Conservation (phyloP, 2,113 vertebrate species). For the Gambusia holbrooki region DNA sequence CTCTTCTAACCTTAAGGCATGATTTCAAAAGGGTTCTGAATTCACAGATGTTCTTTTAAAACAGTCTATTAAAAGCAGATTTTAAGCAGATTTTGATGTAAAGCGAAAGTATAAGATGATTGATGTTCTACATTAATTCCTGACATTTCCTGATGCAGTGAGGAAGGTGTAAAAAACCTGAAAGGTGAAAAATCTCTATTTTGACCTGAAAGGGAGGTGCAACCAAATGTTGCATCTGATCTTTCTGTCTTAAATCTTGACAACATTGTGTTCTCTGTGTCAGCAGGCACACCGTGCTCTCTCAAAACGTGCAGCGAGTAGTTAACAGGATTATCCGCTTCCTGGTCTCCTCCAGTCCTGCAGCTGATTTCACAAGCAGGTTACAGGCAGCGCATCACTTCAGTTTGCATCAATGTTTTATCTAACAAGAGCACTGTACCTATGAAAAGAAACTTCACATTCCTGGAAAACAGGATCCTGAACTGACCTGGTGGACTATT, state of each 20-base stretch:
- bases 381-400: slow-evolving; percentile 26
- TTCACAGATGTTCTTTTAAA: too few relatives aligned
- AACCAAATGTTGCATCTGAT: neutral
- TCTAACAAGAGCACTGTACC: slow-evolving; percentile 7
- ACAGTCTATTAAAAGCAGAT: too few relatives aligned
- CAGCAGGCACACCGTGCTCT: slow-evolving; percentile 33
- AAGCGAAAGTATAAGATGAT: too few relatives aligned
- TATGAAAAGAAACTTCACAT: slow-evolving; percentile 11
- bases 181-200: neutral
- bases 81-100: too few relatives aligned
- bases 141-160: neutral
- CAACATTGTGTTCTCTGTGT: slow-evolving; percentile 31
- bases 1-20: too few relatives aligned
- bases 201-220: neutral
- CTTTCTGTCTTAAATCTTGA: neutral
- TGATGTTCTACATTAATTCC: neutral
- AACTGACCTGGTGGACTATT: slow-evolving; percentile 18
- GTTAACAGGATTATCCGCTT: slow-evolving; percentile 42
- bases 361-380: slow-evolving; percentile 38
- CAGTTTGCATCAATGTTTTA: slow-evolving; percentile 29
- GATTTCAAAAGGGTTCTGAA: neutral
- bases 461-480: slow-evolving; percentile 3
- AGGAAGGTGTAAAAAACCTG: neutral
- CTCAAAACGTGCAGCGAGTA: slow-evolving; percentile 32
- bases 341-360: slow-evolving; percentile 37